phyloP scores from a whole-genome alignment of 1,140 invertebrate genomes.

The Aphelinus atriplicis region DNA sequence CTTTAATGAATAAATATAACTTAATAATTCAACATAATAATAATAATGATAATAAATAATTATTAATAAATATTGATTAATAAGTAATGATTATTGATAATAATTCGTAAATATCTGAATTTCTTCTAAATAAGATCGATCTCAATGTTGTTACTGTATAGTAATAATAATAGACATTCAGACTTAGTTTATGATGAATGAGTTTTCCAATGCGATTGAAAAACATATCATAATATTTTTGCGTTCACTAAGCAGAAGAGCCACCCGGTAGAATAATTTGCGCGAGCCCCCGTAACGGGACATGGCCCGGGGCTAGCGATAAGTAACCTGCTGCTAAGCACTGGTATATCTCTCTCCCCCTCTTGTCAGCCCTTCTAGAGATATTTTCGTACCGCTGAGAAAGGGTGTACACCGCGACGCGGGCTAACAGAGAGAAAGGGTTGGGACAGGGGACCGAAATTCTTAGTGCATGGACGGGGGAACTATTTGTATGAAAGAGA shows the following conservation, averaged over 20 bases:
- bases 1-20: too few relatives aligned
- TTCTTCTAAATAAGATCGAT: too few relatives aligned
- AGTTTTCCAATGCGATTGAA: too few relatives aligned
- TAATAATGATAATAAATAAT: too few relatives aligned
- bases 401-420: slow-evolving; percentile 13
- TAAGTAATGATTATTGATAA: too few relatives aligned
- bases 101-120: too few relatives aligned
- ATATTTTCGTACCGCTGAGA: background rate
- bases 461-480: background rate
- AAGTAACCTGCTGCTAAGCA: slow-evolving; percentile 9
- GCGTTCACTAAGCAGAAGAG: background rate
- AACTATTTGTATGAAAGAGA: background rate
- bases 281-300: slow-evolving; percentile 11
- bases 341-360: slow-evolving; percentile 1
- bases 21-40: too few relatives aligned
- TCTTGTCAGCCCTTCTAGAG: background rate
- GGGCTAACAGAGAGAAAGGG: background rate
- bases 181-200: too few relatives aligned
- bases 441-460: background rate
- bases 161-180: too few relatives aligned
- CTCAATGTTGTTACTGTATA: too few relatives aligned
- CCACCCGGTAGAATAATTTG: slow-evolving; percentile 5
- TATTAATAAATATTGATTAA: too few relatives aligned
- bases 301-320: slow-evolving; percentile 8
- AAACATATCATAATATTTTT: too few relatives aligned